A percentile compares a stretch with the other conserved stretches of the same genome.
phyloP scores from a whole-genome alignment of 1,140 invertebrate species.

The Ceratitis capitata region DNA sequence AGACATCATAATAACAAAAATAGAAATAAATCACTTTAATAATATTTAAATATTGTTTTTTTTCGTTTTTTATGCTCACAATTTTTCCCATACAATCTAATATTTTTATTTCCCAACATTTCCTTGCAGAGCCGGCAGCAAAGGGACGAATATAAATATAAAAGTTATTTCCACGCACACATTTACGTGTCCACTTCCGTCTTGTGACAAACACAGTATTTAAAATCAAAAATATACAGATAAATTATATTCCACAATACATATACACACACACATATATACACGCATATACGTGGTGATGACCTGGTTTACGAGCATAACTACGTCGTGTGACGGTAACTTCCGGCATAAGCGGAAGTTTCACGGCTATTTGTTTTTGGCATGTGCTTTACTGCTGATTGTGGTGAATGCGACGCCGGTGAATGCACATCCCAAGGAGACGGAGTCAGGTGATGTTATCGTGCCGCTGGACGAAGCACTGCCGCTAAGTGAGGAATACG shows the following conservation, averaged over 20 bases:
- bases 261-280: not conserved
- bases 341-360: slow-evolving; percentile 42
- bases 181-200: not conserved
- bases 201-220: not conserved
- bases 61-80: not conserved
- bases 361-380: slow-evolving; percentile 40
- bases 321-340: slow-evolving; percentile 10
- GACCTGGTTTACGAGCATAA: slow-evolving; percentile 18
- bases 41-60: too few relatives aligned
- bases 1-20: too few relatives aligned
- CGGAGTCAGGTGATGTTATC: not conserved
- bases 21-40: too few relatives aligned
- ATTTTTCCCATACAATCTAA: not conserved
- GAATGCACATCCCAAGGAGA: not conserved
- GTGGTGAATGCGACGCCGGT: not conserved
- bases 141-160: not conserved
- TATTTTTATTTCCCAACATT: not conserved
- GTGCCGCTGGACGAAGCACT: slow-evolving; percentile 41
- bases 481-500: slow-evolving; percentile 41
- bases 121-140: not conserved
- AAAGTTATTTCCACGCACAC: not conserved
- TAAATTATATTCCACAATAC: not conserved
- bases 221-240: not conserved
- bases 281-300: not conserved
- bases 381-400: slow-evolving; percentile 31